Conservation (phyloP, 2,797 vertebrate species). For the Galaxias olidus region DNA sequence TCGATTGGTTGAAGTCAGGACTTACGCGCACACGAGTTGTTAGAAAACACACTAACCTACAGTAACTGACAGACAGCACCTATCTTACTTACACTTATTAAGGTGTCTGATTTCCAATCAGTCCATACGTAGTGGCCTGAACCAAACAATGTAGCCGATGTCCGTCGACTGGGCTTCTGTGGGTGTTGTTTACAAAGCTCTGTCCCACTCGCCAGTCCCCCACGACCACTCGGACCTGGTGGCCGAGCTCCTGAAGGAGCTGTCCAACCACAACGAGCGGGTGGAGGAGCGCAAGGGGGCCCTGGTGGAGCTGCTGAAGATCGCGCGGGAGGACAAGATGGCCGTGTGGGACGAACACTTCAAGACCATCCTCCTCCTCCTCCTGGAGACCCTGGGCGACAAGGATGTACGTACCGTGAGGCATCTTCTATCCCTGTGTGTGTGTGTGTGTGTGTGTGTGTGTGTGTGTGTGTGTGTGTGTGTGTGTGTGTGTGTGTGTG, state of each 20-base stretch:
- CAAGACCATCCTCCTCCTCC: slow-evolving; percentile 94
- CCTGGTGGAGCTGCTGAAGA: slow-evolving; percentile 92
- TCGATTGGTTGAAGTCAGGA: no score
- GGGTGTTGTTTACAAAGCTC: background rate
- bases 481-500: no score
- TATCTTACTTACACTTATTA: no score
- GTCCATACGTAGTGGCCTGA: no score
- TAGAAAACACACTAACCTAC: no score
- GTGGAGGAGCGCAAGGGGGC: slow-evolving; percentile 93
- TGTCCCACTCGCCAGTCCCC: slow-evolving; percentile 65
- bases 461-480: no score
- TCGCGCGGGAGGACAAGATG: slow-evolving; percentile 90
- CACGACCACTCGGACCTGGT: slow-evolving; percentile 93
- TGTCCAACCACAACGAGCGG: slow-evolving; percentile 97
- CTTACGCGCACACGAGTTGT: no score
- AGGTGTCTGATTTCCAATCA: no score
- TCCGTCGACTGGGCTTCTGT: background rate
- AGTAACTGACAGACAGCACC: no score
- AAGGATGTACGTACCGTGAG: slow-evolving; percentile 79
- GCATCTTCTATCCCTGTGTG: background rate
- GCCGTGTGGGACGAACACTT: slow-evolving; percentile 99
- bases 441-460: background rate
- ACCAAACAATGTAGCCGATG: no score
- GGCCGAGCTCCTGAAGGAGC: slow-evolving; percentile 93
- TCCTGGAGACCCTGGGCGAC: slow-evolving; percentile 96